Base-by-base conservation (phyloP, 2,888 invertebrate genomes). In the Brachypalpus laphriformis region DNA sequence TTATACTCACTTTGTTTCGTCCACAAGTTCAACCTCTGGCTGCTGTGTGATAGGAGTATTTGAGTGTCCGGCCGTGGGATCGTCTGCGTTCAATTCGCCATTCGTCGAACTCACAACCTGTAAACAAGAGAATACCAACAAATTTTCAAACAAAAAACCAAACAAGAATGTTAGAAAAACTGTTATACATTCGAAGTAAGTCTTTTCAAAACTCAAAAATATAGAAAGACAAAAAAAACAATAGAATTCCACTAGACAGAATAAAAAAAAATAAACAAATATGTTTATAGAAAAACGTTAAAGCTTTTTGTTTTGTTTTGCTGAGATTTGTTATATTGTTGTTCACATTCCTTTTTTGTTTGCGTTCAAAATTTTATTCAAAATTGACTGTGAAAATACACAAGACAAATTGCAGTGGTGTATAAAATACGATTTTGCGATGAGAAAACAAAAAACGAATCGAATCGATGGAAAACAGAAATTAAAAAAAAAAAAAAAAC, bases 41-140 rank as follows among this genome's bases (percentile, higher is more conserved):
- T 96, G 97, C 92, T 96, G 97, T 88, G 98, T 97, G 92, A 98
- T 98, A 88, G 98, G 98, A 90, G 98, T 98, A 93, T 98, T 98
- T 92, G 98, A 98, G 93, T 98, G 98, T 86, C 98, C 98, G 86
- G 98, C 98, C 72, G 97, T 98, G 28, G 98, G 98, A 93, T 98
- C 98, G 92, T 98, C 98, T 88, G 96, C 96, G 88, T 97, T 97
- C 90, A 98, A 93, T 93, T 98, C 98, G 89, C 98, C 98, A 93
- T 98, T 98, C 88, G 98, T 98, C 87, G 98, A 98, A 93, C 98
- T 98, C 91, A 99, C 98, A 94, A 99, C 98, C 97, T 98, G 93
- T 22, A 90, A 90, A 61, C 72, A 81, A 61, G 47, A 72, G 14
- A 63, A 78, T 28, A 25, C 34, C 7, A 8, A 54, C 8, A 61